Base-by-base conservation (phyloP, 2,797 vertebrate species). In the Anas bernieri region DNA sequence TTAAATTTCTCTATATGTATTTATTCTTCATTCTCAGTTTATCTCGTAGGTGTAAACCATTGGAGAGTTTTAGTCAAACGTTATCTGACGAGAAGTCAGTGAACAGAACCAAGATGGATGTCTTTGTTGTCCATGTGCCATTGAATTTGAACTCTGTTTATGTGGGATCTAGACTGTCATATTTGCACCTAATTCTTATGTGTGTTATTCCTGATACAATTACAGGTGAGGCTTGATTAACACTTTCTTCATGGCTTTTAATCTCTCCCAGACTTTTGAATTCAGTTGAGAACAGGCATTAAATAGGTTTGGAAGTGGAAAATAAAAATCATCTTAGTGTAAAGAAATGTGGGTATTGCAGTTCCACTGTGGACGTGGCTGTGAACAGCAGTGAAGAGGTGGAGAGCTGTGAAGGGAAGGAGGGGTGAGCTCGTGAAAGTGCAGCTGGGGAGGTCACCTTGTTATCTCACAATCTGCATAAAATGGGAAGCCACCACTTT, bases 1-100 rank as follows among this genome's bases (percentile, higher is more conserved):
- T 21, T 66, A 22, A 5, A 43, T 83, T 85, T 56, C 48, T 62
- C 31, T 62, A 50, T 9, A 20, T 83, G 25, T 75, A 45, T 50
- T 80, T 86, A 37, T 62, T 73, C 63, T 74, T 94, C 22, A 16
- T 94, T 90, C 45, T 88, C 22, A 48, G 16, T 62, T 90, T 86
- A 35, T 72, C 23, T 18, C 39, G 6, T 39, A 50, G 33, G 12
- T 92, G 15, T 86, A 39, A 90, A 88, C 41, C 11, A 17, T 2
- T 52, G n/a, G 35, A 39, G 64, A 64, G 37, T 43, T 92, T 68
- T 85, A 75, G 30, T 82, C 26, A 50, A 37, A 37, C 4, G 0
- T 46, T 3, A 21, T 63, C 68, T 12, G 15, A 3, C 35, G 46
- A 54, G 8, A 12, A 4, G 55, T 17, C 28, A 30, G 39, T 59